A percentile compares a stretch with the other conserved stretches of the same genome.
phyloP scores from a whole-genome alignment of 2,797 vertebrate genomes.

The Myotis myotis region DNA sequence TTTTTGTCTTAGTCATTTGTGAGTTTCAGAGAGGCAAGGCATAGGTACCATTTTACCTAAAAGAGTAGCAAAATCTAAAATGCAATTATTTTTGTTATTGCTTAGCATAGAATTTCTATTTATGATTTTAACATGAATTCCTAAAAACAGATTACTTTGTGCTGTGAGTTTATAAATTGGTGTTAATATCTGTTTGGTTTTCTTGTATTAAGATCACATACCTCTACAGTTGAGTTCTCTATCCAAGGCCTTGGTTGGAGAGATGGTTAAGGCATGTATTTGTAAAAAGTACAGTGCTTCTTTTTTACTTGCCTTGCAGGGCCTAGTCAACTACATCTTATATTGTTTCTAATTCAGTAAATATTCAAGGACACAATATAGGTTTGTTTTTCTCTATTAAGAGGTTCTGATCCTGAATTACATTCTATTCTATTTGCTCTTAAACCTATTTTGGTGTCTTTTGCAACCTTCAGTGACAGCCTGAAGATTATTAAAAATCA shows the following conservation, averaged over 20 bases:
- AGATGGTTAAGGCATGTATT: constrained; percentile 23
- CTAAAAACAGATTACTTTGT: constrained; percentile 40
- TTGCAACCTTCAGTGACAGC: constrained; percentile 34
- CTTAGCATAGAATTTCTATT: constrained; percentile 38
- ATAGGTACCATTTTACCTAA: constrained; percentile 8
- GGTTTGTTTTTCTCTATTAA: constrained; percentile 36
- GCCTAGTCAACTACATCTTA: background rate
- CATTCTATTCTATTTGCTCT: background rate
- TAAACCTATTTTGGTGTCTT: constrained; percentile 48
- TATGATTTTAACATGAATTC: background rate
- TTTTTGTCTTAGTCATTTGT: constrained; percentile 36
- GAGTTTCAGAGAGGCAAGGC: constrained; percentile 26
- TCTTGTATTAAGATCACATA: background rate
- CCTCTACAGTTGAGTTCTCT: constrained; percentile 12
- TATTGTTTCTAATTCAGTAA: constrained; percentile 35
- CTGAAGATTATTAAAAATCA: constrained; percentile 43
- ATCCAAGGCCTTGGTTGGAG: background rate
- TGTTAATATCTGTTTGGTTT: background rate
- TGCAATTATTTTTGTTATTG: constrained; percentile 22
- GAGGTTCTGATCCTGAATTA: constrained; percentile 12
- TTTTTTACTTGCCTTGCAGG: constrained; percentile 29
- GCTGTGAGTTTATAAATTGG: background rate
- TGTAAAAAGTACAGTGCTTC: background rate
- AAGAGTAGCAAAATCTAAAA: constrained; percentile 43
- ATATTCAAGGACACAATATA: constrained; percentile 8